Evolutionary conservation across 2,113 vertebrate genomes (phyloP).

Genomic region (Paramisgurnus dabryanus): DNA sequence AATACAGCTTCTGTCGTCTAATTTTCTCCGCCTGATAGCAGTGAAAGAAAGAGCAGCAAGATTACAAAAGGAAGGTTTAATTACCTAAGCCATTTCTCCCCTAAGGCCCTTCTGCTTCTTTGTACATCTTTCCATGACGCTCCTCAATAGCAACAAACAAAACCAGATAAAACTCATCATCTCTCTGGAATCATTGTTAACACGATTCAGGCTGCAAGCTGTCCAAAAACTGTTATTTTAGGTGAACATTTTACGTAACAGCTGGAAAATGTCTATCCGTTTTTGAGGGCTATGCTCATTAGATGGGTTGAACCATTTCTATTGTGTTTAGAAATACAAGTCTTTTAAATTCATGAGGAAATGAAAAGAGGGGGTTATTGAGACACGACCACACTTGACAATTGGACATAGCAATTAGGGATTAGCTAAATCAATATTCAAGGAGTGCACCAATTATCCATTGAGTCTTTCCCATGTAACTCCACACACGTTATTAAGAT

Average conservation of each 20-base stretch:
- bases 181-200: slow-evolving; percentile 64
- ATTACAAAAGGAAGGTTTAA: slow-evolving; percentile 73
- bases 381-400: slow-evolving; percentile 40
- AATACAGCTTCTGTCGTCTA: slow-evolving; percentile 83
- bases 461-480: slow-evolving; percentile 27
- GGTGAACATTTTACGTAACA: slow-evolving; percentile 29
- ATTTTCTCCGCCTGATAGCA: slow-evolving; percentile 82
- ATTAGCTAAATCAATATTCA: slow-evolving; percentile 55
- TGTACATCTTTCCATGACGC: slow-evolving; percentile 55
- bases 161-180: slow-evolving; percentile 65
- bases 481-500: slow-evolving; percentile 4
- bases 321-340: slow-evolving; percentile 49
- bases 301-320: slow-evolving; percentile 65
- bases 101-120: slow-evolving; percentile 62
- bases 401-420: slow-evolving; percentile 40
- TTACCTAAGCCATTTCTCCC: slow-evolving; percentile 70
- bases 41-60: slow-evolving; percentile 56
- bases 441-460: slow-evolving; percentile 23
- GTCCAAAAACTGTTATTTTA: slow-evolving; percentile 16
- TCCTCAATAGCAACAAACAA: slow-evolving; percentile 62
- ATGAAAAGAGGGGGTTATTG: slow-evolving; percentile 37
- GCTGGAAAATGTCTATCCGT: slow-evolving; percentile 30
- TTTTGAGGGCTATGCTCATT: slow-evolving; percentile 53
- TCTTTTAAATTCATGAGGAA: slow-evolving; percentile 49
- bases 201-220: slow-evolving; percentile 55